phyloP scores from a whole-genome alignment of 1,140 invertebrate genomes.

The Ctenoplectra terminalis region DNA sequence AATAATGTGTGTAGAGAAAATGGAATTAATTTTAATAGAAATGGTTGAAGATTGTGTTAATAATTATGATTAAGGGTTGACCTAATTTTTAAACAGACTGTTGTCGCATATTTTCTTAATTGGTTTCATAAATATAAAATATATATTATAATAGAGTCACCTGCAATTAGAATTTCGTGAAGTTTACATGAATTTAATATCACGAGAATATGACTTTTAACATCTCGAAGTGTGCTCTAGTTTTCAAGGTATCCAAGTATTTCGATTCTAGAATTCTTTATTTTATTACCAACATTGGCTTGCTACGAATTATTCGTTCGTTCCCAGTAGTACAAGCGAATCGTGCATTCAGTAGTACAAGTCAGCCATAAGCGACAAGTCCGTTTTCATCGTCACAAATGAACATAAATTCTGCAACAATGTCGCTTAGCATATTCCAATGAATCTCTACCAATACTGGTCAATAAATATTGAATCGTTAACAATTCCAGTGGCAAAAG shows the following conservation, averaged over 20 bases:
- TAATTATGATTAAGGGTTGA: too few species aligned
- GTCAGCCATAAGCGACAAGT: constrained; percentile 5
- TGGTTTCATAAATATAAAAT: too few species aligned
- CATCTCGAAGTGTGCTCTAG: background rate
- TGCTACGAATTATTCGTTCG: background rate
- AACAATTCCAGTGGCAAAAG: constrained; percentile 13
- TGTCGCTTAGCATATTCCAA: background rate
- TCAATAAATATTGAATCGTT: constrained; percentile 42
- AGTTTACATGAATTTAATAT: background rate
- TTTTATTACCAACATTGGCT: too few species aligned
- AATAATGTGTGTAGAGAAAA: too few species aligned
- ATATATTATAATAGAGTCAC: too few species aligned
- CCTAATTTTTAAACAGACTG: too few species aligned
- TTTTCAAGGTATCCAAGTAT: background rate
- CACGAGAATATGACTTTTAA: background rate
- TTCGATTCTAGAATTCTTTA: too few species aligned
- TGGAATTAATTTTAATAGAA: too few species aligned
- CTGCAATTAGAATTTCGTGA: background rate
- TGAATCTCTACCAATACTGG: background rate
- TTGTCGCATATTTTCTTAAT: too few species aligned
- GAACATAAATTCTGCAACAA: constrained; percentile 23
- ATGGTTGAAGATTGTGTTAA: too few species aligned
- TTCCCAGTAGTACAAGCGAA: background rate
- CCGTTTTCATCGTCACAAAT: background rate
- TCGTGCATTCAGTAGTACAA: background rate